Evolutionary conservation across 2,888 invertebrate species (phyloP).

Genomic region (Acleris holmiana): DNA sequence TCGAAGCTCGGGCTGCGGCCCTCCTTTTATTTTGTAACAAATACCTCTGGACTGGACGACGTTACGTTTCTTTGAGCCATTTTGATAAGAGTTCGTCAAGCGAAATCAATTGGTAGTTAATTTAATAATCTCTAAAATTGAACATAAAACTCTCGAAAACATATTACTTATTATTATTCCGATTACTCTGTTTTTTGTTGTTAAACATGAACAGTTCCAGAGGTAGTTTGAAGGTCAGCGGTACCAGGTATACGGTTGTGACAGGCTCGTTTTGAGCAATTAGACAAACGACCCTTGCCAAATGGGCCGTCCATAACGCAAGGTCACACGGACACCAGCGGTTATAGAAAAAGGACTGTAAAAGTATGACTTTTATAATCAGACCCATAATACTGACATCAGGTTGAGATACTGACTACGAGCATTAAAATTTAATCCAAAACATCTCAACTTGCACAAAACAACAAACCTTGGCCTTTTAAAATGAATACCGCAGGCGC

Average conservation of each 20-base stretch:
- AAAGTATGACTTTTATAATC: background rate
- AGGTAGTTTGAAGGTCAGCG: background rate
- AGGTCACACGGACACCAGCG: background rate
- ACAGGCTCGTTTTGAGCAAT: background rate
- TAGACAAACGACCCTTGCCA: background rate
- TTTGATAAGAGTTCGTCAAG: too few species aligned
- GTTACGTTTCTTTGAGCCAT: too few species aligned
- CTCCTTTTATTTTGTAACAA: background rate
- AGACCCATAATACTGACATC: background rate
- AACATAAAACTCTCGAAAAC: too few species aligned
- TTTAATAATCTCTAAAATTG: too few species aligned
- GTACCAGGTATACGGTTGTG: slow-evolving; percentile 3
- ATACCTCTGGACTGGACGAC: background rate
- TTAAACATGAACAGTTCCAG: too few species aligned
- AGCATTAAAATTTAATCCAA: too few species aligned
- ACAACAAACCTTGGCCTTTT: background rate
- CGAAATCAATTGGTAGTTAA: too few species aligned
- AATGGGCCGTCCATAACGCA: background rate
- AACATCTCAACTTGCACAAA: too few species aligned
- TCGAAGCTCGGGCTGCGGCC: slow-evolving; percentile 8
- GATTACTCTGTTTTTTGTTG: too few species aligned
- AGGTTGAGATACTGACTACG: background rate
- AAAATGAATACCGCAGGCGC: background rate
- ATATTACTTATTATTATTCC: too few species aligned
- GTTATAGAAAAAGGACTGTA: slow-evolving; percentile 6